Evolutionary conservation across 2,797 vertebrate species (phyloP).

Genomic region (Anguilla anguilla): DNA sequence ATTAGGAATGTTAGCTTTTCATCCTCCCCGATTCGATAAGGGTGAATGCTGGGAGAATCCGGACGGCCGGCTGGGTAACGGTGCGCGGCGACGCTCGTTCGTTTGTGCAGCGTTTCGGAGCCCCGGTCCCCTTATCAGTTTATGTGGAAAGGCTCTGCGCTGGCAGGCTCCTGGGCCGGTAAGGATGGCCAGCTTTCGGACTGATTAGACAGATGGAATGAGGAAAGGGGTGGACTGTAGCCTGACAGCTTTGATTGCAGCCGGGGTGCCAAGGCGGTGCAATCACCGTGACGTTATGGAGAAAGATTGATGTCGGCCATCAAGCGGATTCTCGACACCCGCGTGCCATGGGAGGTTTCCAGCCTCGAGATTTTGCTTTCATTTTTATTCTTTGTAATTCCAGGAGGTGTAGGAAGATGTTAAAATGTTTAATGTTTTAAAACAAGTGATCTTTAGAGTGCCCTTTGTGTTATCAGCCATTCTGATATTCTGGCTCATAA

Average conservation of each 20-base stretch:
- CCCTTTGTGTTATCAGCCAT: not conserved
- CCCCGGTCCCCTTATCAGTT: not conserved
- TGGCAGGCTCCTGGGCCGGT: not conserved
- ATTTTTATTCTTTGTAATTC: not conserved
- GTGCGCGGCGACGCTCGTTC: not conserved
- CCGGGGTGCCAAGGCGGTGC: not conserved
- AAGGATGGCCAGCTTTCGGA: not conserved
- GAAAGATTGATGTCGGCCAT: not conserved
- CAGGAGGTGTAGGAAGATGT: not conserved
- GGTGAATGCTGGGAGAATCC: not conserved
- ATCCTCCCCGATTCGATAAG: not conserved
- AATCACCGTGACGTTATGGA: not conserved
- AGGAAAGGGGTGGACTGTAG: not conserved
- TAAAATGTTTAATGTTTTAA: conserved; percentile 5
- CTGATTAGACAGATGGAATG: conserved; percentile 9
- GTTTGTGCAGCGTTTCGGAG: not conserved
- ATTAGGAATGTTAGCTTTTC: conserved; percentile 9
- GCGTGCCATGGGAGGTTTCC: not conserved
- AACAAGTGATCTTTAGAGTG: not conserved
- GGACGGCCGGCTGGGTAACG: not conserved
- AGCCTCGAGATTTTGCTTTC: not conserved
- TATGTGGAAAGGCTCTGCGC: not conserved
- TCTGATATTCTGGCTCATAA: not conserved
- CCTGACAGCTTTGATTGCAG: conserved; percentile 10
- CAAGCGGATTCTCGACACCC: not conserved